A percentile compares a stretch with the other conserved stretches of the same genome.
phyloP scores from a whole-genome alignment of 2,888 invertebrate species.

The Azorinus chamasolen region DNA sequence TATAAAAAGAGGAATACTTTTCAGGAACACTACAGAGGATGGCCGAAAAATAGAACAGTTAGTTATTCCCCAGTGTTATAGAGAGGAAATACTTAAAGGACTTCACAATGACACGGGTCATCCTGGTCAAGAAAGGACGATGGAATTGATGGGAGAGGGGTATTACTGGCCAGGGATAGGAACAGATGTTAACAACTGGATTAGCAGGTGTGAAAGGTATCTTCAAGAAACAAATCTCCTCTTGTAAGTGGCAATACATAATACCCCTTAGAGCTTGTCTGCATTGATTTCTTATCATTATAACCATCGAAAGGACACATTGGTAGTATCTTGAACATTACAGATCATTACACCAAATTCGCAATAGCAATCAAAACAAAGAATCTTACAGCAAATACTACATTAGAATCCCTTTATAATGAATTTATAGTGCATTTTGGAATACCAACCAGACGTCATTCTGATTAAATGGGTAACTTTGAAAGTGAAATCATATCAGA shows the following conservation, averaged over 20 bases:
- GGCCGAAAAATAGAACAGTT: slow-evolving; percentile 15
- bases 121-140: neutral
- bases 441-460: slow-evolving; percentile 7
- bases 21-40: slow-evolving; percentile 5
- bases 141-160: slow-evolving; percentile 1
- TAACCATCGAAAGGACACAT: slow-evolving; percentile 3
- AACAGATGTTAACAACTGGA: neutral
- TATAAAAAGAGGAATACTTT: slow-evolving; percentile 23
- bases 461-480: slow-evolving; percentile 1
- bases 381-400: slow-evolving; percentile 4
- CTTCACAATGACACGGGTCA: slow-evolving; percentile 6
- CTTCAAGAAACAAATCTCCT: neutral
- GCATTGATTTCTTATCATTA: slow-evolving; percentile 4
- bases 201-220: neutral
- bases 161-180: slow-evolving; percentile 15
- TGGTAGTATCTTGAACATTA: neutral
- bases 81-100: slow-evolving; percentile 22
- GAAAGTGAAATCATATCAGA: slow-evolving; percentile 3
- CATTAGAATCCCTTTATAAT: slow-evolving; percentile 12
- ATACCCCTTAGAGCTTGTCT: slow-evolving; percentile 1
- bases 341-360: slow-evolving; percentile 15
- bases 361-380: slow-evolving; percentile 1
- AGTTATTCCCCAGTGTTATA: slow-evolving; percentile 12
- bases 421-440: slow-evolving; percentile 9
- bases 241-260: neutral